These are phyloP conservation scores for Paedocypris sp. DNA, from an alignment of 2,113 vertebrate species.

Conservation along the genomic window DNA sequence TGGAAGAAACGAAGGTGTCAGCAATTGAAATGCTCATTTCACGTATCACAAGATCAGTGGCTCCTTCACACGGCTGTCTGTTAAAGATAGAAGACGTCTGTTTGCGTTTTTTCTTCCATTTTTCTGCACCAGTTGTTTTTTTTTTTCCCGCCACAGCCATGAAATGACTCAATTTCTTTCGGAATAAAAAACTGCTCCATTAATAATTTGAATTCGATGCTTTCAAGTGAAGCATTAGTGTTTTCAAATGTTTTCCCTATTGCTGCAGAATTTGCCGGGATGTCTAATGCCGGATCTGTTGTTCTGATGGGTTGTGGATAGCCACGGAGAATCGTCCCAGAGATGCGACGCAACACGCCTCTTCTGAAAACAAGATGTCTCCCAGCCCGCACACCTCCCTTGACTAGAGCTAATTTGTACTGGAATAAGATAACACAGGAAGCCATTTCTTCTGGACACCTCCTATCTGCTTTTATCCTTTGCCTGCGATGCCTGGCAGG, in stretches of 20 bases:
- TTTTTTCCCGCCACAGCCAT: neutral
- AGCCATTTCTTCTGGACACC: slow-evolving; percentile 22
- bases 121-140: neutral
- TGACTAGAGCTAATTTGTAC: slow-evolving; percentile 14
- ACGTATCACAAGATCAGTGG: neutral
- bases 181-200: neutral
- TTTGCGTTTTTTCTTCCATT: neutral
- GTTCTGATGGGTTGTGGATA: slow-evolving; percentile 3
- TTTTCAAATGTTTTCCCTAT: neutral
- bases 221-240: neutral
- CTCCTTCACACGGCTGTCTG: neutral
- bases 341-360: neutral
- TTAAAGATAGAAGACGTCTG: neutral
- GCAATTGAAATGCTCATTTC: neutral
- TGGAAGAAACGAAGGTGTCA: neutral
- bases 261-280: neutral
- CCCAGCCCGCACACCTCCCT: neutral
- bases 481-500: slow-evolving; percentile 9
- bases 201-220: slow-evolving; percentile 5
- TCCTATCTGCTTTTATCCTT: slow-evolving; percentile 20
- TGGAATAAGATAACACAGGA: slow-evolving; percentile 11
- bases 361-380: neutral
- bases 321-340: neutral
- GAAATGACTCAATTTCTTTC: slow-evolving; percentile 3
- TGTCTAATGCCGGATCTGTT: neutral